phyloP scores from a whole-genome alignment of 2,113 vertebrate species.

The Oreochromis spilurus region DNA sequence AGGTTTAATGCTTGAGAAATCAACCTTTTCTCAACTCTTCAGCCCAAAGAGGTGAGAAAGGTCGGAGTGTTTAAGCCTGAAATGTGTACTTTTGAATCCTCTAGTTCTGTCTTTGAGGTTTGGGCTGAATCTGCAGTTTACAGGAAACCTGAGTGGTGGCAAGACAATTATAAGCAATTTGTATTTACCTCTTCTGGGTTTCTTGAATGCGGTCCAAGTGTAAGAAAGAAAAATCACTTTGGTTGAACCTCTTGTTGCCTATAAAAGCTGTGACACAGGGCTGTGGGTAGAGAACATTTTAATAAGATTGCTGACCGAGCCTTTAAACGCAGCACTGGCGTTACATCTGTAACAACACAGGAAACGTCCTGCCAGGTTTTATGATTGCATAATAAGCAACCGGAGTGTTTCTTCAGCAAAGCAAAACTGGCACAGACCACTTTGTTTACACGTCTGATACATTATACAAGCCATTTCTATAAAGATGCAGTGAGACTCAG shows the following conservation, averaged over 20 bases:
- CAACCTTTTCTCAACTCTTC: neutral
- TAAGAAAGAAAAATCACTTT: neutral
- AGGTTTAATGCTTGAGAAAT: neutral
- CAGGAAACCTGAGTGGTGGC: neutral
- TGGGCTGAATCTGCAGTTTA: rapidly evolving
- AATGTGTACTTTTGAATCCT: neutral
- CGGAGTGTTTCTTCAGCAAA: neutral
- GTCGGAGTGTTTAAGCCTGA: neutral
- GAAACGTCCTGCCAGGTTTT: neutral
- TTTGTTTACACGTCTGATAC: neutral
- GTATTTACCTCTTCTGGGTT: neutral
- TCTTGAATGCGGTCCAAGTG: rapidly evolving
- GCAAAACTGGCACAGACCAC: neutral
- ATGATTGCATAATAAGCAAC: neutral
- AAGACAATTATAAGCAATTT: neutral
- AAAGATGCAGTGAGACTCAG: neutral
- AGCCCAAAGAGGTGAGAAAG: neutral
- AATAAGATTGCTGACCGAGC: neutral
- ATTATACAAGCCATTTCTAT: neutral
- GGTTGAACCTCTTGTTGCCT: neutral
- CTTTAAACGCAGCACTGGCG: neutral
- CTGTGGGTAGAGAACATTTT: neutral
- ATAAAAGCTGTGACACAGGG: neutral
- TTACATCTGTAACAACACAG: neutral
- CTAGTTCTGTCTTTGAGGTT: neutral